phyloP scores from a whole-genome alignment of 2,797 vertebrate species.

The Esox masquinongy region DNA sequence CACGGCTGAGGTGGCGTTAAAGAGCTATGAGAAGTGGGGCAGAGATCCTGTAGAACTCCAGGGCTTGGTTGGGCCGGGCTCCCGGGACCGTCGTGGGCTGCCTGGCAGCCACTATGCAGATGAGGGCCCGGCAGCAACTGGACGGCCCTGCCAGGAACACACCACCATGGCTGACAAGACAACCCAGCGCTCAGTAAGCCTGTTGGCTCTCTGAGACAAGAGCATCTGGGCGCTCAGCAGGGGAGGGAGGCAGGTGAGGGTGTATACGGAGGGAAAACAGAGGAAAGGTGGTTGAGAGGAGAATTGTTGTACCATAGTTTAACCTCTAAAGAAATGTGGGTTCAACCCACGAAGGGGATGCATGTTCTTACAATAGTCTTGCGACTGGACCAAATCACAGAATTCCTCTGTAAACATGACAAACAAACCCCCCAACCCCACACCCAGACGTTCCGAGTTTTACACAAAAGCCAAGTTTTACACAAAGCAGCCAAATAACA shows the following conservation, averaged over 20 bases:
- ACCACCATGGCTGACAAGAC: slow-evolving; percentile 51
- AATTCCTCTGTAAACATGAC: no score
- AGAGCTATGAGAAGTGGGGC: neutral
- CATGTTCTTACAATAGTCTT: no score
- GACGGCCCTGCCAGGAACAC: slow-evolving; percentile 53
- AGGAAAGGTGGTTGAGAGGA: no score
- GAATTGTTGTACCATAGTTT: no score
- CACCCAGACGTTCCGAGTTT: slow-evolving; percentile 18
- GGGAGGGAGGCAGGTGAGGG: slow-evolving; percentile 18
- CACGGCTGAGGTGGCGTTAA: neutral
- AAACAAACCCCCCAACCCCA: no score
- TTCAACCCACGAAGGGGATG: neutral
- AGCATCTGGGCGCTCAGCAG: slow-evolving; percentile 71
- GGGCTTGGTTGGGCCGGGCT: slow-evolving; percentile 4
- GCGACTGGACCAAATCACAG: no score
- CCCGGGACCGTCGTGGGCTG: neutral
- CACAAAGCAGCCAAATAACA: slow-evolving; percentile 45
- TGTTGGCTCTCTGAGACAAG: slow-evolving; percentile 58
- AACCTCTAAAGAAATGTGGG: slow-evolving; percentile 6
- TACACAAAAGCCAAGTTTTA: slow-evolving; percentile 33
- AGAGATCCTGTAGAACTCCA: slow-evolving; percentile 12
- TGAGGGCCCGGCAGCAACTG: slow-evolving; percentile 38
- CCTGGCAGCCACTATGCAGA: neutral
- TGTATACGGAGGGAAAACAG: neutral
- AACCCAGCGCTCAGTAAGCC: slow-evolving; percentile 51